These are phyloP conservation scores for Theodoxus fluviatilis DNA, from an alignment of 2,888 invertebrate species.

Conservation along the genomic window DNA sequence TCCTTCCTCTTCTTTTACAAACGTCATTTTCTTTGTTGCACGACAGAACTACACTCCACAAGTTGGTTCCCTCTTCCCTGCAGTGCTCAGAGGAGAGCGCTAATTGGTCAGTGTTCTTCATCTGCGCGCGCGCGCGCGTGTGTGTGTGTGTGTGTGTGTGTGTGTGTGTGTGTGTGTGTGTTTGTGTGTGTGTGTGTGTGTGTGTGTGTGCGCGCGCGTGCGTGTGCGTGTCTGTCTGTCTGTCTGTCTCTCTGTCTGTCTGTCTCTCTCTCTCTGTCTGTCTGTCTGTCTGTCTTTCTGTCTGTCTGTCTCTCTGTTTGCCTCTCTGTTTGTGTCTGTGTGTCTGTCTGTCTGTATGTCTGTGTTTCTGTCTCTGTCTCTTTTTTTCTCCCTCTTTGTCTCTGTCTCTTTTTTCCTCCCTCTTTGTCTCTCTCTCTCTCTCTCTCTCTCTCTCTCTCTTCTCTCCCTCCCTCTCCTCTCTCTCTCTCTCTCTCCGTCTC, in stretches of 20 bases:
- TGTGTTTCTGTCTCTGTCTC: not conserved
- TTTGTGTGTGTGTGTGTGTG: not conserved
- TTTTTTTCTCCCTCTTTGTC: not conserved
- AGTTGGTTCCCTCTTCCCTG: too few species aligned
- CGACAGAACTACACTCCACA: too few species aligned
- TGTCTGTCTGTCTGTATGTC: not conserved
- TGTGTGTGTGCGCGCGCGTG: conserved; percentile 22
- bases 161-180: conserved; percentile 14
- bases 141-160: conserved; percentile 16
- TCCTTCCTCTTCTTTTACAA: too few species aligned
- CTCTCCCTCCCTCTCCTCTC: not conserved
- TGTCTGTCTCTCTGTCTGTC: not conserved
- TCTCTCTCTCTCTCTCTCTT: not conserved
- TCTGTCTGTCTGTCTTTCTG: not conserved
- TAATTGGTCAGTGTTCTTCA: too few species aligned
- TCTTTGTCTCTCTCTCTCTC: not conserved
- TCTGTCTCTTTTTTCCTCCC: too few species aligned
- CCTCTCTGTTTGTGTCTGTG: not conserved
- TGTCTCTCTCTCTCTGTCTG: not conserved
- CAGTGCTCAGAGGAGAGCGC: too few species aligned
- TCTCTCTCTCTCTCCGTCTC: not conserved
- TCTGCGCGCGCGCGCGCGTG: not conserved
- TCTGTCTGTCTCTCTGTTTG: not conserved
- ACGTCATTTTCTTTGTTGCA: too few species aligned
- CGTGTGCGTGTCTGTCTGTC: not conserved